Percentiles rank a stretch among this genome's conserved stretches.
Conservation (phyloP, 2,797 vertebrate genomes). For the Malurus leucopterus region DNA sequence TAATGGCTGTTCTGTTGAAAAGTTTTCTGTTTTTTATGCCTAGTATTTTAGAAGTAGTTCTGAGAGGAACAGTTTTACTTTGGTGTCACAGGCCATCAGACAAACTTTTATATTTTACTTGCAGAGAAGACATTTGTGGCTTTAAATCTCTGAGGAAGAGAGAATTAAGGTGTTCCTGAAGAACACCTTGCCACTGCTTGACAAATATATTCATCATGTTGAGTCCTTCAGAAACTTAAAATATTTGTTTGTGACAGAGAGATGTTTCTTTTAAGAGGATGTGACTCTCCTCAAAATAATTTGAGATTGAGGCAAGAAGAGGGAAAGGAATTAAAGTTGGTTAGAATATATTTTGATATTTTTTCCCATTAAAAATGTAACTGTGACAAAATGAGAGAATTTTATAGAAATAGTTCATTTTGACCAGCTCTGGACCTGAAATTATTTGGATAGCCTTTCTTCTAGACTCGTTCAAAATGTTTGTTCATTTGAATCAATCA, state of each 20-base stretch:
- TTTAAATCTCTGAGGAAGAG: not conserved
- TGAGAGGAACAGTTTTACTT: conserved; percentile 5
- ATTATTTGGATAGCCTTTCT: not conserved
- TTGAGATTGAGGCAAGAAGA: not conserved
- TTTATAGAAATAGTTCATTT: not conserved
- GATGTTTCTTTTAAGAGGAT: not conserved
- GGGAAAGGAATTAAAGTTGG: not conserved
- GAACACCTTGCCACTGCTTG: not conserved
- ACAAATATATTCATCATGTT: not conserved
- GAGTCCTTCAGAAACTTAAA: rapidly evolving
- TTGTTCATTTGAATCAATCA: too few species aligned
- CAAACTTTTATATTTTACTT: conserved; percentile 7
- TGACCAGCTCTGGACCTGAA: not conserved
- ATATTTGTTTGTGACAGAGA: not conserved
- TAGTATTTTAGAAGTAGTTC: not conserved
- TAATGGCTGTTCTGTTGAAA: not conserved
- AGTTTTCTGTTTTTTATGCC: not conserved
- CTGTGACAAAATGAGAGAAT: not conserved
- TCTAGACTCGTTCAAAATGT: not conserved
- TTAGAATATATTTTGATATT: not conserved
- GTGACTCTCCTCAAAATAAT: not conserved
- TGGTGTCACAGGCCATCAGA: not conserved
- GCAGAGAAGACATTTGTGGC: not conserved
- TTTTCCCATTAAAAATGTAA: not conserved
- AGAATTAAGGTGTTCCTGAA: not conserved